Base-by-base conservation (phyloP, 1,140 invertebrate species). In the Drosophila subobscura region DNA sequence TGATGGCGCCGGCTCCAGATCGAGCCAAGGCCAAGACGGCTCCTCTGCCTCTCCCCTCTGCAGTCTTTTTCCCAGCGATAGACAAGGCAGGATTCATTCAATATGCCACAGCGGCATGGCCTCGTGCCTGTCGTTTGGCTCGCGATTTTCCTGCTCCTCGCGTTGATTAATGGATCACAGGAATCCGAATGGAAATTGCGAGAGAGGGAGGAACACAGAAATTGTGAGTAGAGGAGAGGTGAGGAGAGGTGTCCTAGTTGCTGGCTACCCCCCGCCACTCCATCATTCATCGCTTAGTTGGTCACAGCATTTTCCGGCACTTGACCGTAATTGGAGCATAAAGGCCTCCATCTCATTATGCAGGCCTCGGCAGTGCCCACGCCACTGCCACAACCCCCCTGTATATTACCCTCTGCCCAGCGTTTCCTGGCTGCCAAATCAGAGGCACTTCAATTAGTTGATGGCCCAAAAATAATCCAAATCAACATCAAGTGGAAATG, bases 261-360 rank as follows among this genome's bases (percentile, higher is more conserved):
- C 58, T 60, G 45, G 27, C 70, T 20, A 20, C 0, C 16, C 16
- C 16, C 16, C 52, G 54, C 54, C 54, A 67, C 54, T 84, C 66
- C 79, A 77, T 71, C 79, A 66, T 51, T 65, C 56, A 27, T 53
- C 27, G 53, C 42, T 56, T 52, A 47, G 66, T 71, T 65, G 77
- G 53, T 78, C 73, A 77, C 73, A 84, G 84, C 73, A 61, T 88
- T 89, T 89, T 85, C 85, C 80, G 85, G 79, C 85, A 89, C 85
- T 89, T 89, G 72, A 50, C 27, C 44, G 66, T 89, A 89, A 89
- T 89, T 89, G 80, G 63, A 77, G 84, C 78, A 77, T 67, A 83
- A 89, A 77, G 58, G 72, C 84, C 68, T 79, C 84, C 72, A 83
- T 79, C 84, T 79, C 84, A 89, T 89, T 89, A 88, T 88, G 79